phyloP scores from a whole-genome alignment of 2,113 vertebrate species.

The Grus americana region DNA sequence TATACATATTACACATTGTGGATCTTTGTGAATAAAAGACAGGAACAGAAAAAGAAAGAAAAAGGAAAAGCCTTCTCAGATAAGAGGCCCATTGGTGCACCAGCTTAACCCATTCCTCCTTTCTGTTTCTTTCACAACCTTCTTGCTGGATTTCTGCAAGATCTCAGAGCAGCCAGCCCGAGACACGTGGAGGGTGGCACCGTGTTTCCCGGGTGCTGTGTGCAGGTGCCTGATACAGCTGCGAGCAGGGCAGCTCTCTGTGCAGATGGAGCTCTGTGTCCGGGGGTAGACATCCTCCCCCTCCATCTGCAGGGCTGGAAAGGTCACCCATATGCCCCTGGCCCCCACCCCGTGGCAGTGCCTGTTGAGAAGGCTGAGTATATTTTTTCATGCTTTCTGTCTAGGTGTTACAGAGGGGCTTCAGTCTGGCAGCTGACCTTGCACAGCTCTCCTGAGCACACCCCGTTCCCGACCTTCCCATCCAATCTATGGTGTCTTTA shows the following conservation, averaged over 20 bases:
- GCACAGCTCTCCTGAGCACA: not conserved
- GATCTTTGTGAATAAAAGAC: slow-evolving; percentile 38
- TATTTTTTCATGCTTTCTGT: not conserved
- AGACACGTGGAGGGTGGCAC: not conserved
- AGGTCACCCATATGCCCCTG: not conserved
- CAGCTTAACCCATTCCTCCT: slow-evolving; percentile 9
- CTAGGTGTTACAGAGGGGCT: not conserved
- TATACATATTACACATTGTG: slow-evolving; percentile 32
- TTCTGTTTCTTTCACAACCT: not conserved
- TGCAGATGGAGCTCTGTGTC: rapidly evolving
- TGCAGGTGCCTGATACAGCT: not conserved
- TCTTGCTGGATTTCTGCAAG: not conserved
- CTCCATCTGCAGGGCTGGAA: rapidly evolving
- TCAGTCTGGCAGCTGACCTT: not conserved
- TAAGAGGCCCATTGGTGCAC: slow-evolving; percentile 45
- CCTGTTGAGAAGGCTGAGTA: not conserved
- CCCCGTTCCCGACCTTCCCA: not conserved
- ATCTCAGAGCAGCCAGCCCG: not conserved
- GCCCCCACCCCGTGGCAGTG: not conserved
- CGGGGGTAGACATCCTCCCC: rapidly evolving
- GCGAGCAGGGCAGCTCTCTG: not conserved
- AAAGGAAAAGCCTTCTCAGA: slow-evolving; percentile 35
- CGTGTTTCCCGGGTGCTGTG: not conserved
- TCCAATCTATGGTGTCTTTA: not conserved
- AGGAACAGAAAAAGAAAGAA: slow-evolving; percentile 24